Percentiles rank a stretch among this genome's conserved stretches.
These are phyloP conservation scores for Stictocephala bisonia DNA, from an alignment of 2,888 invertebrate species.

Conservation along the genomic window DNA sequence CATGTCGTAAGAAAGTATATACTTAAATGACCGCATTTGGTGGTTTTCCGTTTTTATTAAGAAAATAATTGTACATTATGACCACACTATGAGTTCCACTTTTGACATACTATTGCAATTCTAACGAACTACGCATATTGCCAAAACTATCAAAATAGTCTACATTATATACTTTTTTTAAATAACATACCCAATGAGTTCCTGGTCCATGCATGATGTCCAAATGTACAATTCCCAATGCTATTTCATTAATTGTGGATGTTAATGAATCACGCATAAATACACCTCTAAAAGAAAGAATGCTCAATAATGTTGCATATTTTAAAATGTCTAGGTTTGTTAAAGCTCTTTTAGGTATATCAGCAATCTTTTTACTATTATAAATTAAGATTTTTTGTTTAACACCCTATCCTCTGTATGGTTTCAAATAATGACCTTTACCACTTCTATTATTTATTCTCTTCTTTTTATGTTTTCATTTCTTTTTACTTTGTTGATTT, in stretches of 20 bases:
- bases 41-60: not conserved
- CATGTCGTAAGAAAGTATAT: not conserved
- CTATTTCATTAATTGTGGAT: not conserved
- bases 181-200: slow-evolving; percentile 11
- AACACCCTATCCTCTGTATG: not conserved
- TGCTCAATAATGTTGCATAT: not conserved
- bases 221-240: not conserved
- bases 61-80: slow-evolving; percentile 4
- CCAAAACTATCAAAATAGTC: slow-evolving; percentile 13
- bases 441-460: not conserved
- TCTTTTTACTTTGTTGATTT: not conserved
- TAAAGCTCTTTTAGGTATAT: not conserved
- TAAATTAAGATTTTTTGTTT: slow-evolving; percentile 4
- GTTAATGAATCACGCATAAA: not conserved
- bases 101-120: not conserved
- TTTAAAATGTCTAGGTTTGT: not conserved
- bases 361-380: not conserved
- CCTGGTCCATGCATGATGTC: not conserved
- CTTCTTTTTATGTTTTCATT: not conserved
- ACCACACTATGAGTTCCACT: not conserved
- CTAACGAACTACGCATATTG: not conserved
- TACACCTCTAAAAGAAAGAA: slow-evolving; percentile 6
- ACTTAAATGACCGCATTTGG: slow-evolving; percentile 10
- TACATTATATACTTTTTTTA: not conserved
- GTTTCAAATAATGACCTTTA: not conserved